These are phyloP conservation scores for Brachycybe producta DNA, from an alignment of 2,888 invertebrate genomes.

Conservation along the genomic window DNA sequence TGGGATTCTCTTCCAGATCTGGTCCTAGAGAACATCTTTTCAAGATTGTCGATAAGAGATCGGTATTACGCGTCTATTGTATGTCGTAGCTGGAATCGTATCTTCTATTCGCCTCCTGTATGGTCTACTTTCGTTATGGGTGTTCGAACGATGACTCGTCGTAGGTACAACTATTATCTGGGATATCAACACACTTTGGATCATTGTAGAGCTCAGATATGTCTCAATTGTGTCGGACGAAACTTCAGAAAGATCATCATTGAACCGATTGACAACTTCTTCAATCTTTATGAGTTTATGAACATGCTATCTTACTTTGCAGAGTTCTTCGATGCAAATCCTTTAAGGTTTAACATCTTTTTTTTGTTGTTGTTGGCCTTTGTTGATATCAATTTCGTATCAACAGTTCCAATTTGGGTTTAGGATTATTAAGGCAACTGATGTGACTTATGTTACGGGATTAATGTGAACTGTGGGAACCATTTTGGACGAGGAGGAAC, in stretches of 20 bases:
- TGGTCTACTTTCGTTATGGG: slow-evolving; percentile 60
- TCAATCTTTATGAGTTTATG: slow-evolving; percentile 72
- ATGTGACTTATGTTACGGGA: no score
- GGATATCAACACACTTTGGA: slow-evolving; percentile 68
- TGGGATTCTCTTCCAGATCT: slow-evolving; percentile 60
- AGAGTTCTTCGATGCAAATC: slow-evolving; percentile 35
- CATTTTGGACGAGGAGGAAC: no score
- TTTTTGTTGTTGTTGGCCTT: background rate
- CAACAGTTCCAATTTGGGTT: no score
- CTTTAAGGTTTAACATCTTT: slow-evolving; percentile 7
- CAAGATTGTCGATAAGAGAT: slow-evolving; percentile 50
- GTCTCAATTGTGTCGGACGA: slow-evolving; percentile 52
- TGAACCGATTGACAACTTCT: slow-evolving; percentile 60
- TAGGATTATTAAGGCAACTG: no score
- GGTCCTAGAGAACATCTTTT: slow-evolving; percentile 56
- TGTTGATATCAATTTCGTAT: background rate
- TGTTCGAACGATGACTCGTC: slow-evolving; percentile 57
- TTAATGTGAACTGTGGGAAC: no score
- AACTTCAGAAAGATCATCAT: slow-evolving; percentile 53
- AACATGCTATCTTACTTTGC: slow-evolving; percentile 62
- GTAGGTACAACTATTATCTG: slow-evolving; percentile 64
- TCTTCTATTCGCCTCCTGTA: slow-evolving; percentile 57
- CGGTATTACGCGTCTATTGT: slow-evolving; percentile 62
- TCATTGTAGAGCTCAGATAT: slow-evolving; percentile 56
- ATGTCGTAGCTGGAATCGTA: slow-evolving; percentile 46